Evolutionary conservation across 2,888 invertebrate genomes (phyloP), one percentile per base, ranked within the genome.

Genomic region (Muscina levida): DNA sequence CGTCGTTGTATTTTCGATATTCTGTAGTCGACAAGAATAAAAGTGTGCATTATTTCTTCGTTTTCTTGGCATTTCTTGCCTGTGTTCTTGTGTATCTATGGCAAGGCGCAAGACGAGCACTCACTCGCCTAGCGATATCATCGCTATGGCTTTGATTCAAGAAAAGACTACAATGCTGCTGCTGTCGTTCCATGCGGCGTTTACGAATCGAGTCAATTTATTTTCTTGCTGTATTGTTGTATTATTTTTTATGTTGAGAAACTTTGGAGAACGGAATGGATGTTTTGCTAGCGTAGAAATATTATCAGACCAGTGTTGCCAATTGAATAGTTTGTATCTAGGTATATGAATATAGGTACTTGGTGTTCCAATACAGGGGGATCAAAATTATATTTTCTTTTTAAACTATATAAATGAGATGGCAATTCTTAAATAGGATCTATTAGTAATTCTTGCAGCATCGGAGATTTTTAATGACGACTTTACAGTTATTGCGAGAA

Each of bases 11-110:
- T 57, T 59, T 42, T 22, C 22, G 42, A 37, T 62, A 42, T 15
- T 62, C 22, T 59, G 74, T 62, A 56, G 31, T 74, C 74, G 51
- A 71, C 71, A 57, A 70, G 42, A 78, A 74, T 78, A 70, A 70
- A 65, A 68, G 53, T 73, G 48, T n/a, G n/a, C n/a, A n/a, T n/a
- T 72, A 13, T 68, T 68, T 37, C 37, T 42, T 65, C 44, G 42
- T 53, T 5, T 51, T 10, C 46, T 67, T 57, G 11, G 5, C 19
- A 26, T 57, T n/a, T 31, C 59, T 37, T 39, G 17, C 8, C 1
- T 15, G 15, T 59, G 59, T 37, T 62, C 42, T 62, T 62, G 22
- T 62, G 19, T 62, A 13, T 31, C 31, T 31, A n/a, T n/a, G 31
- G 3, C 24, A 44, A 53, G 22, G 24, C 11, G 24, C 53, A 13